Base-by-base conservation (phyloP, 2,113 vertebrate genomes). In the Phasianus colchicus region DNA sequence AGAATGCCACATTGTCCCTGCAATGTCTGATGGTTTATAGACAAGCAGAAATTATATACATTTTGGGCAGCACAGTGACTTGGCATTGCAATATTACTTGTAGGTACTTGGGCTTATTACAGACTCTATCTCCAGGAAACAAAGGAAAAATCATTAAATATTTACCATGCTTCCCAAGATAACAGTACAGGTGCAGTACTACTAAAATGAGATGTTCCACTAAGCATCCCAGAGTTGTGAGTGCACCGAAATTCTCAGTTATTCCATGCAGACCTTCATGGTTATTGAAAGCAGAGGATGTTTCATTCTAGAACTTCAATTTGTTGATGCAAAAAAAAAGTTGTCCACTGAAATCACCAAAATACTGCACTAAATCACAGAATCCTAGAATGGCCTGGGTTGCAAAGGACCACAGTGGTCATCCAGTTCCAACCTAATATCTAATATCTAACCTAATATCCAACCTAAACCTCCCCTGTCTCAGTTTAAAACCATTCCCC, bases 291-390 rank as follows among this genome's bases (percentile, higher is more conserved):
- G 30, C 4, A 75, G 30, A 52, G 79, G 71, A 11, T 5, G 27
- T 74, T 77, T 69, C 20, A 63, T 71, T 85, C 25, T 32, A 77
- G 63, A 38, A 63, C n/a, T 89, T 88, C 66, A 82, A 94, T 87
- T 92, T 95, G 77, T 83, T 83, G 42, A 30, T 69, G 30, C 48
- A 80, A 89, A 81, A 36, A 86, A 57, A 32, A 55, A 55, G 92
- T 54, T 1, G 19, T 55, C 30, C 65, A 58, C 18, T 54, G 86
- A 65, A 73, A 40, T 9, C 47, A 36, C 36, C 81, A 82, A 29
- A 58, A 88, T 38, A 60, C 61, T 50, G 36, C 29, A 54, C 47
- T 48, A 48, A 48, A 11, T 48, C 47, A 22, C 21, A 20, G 47
- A 22, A 48, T 48, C 47, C 5, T 22, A 48, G 47, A 22, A 48